Evolutionary conservation across 1,140 invertebrate species (phyloP).

Genomic region (Vanessa tameamea): DNA sequence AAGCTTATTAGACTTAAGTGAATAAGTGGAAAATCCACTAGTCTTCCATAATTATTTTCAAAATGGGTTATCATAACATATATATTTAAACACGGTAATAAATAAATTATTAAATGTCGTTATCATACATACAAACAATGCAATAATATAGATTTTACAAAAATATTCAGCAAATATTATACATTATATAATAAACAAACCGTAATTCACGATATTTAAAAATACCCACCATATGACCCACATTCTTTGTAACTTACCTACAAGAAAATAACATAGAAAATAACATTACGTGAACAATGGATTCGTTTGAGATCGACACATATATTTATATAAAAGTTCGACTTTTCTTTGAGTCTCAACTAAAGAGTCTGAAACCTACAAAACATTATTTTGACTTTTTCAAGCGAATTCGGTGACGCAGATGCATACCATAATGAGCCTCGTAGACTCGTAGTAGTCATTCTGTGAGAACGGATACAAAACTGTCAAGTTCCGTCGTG

Average conservation of each 20-base stretch:
- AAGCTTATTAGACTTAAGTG: too few species aligned
- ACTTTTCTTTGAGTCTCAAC: background rate
- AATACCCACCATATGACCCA: too few species aligned
- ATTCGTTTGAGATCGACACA: constrained; percentile 9
- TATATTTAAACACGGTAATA: too few species aligned
- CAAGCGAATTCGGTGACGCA: background rate
- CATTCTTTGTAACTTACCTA: background rate
- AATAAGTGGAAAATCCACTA: too few species aligned
- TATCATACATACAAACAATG: too few species aligned
- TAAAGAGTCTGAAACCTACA: background rate
- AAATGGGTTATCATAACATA: too few species aligned
- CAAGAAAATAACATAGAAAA: background rate
- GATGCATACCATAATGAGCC: constrained; percentile 3
- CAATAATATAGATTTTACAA: too few species aligned
- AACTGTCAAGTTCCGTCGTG: background rate
- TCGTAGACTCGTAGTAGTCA: background rate
- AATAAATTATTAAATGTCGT: too few species aligned
- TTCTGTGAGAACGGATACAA: background rate
- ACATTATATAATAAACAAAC: too few species aligned
- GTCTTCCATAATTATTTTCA: too few species aligned
- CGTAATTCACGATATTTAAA: background rate
- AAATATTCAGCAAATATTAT: too few species aligned
- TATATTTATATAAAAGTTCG: background rate
- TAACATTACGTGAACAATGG: background rate
- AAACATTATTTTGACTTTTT: constrained; percentile 4